Conservation (phyloP, 1,140 invertebrate species). For the Aphelinus atriplicis region DNA sequence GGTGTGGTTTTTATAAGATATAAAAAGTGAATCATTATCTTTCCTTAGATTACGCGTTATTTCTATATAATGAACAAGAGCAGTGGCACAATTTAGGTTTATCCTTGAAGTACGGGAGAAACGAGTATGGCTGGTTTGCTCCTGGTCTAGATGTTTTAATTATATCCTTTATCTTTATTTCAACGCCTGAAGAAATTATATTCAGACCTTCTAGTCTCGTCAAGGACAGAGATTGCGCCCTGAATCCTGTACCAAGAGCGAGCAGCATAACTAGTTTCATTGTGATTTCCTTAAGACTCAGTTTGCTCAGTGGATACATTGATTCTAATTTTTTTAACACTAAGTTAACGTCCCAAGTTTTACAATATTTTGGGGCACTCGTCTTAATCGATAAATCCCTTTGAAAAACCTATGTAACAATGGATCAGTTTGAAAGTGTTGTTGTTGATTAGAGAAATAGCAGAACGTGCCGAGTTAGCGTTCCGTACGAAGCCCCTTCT, state of each 20-base stretch:
- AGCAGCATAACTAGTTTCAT: constrained; percentile 5
- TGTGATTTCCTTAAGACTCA: neutral
- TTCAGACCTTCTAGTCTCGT: too few species aligned
- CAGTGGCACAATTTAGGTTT: neutral
- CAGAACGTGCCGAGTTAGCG: constrained; percentile 4
- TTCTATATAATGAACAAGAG: constrained; percentile 8
- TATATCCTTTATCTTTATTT: neutral
- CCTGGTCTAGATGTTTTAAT: constrained; percentile 2
- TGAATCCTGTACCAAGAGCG: constrained; percentile 1
- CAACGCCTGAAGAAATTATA: neutral
- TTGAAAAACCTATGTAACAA: too few species aligned
- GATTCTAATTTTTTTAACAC: neutral
- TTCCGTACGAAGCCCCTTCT: constrained; percentile 12
- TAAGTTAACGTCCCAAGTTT: neutral
- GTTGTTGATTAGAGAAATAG: neutral
- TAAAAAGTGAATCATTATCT: constrained; percentile 23
- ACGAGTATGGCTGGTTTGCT: neutral
- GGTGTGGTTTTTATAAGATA: constrained; percentile 41
- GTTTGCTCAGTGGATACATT: neutral
- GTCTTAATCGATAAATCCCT: constrained; percentile 6
- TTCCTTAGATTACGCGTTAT: constrained; percentile 36
- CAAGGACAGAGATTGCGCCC: constrained; percentile 1
- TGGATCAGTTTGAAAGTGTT: neutral
- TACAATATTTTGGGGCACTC: neutral
- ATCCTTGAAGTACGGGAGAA: neutral